Evolutionary conservation across 2,888 invertebrate species (phyloP), one percentile per base, ranked within the genome.

Genomic region (Pandemis cinnamomeana): DNA sequence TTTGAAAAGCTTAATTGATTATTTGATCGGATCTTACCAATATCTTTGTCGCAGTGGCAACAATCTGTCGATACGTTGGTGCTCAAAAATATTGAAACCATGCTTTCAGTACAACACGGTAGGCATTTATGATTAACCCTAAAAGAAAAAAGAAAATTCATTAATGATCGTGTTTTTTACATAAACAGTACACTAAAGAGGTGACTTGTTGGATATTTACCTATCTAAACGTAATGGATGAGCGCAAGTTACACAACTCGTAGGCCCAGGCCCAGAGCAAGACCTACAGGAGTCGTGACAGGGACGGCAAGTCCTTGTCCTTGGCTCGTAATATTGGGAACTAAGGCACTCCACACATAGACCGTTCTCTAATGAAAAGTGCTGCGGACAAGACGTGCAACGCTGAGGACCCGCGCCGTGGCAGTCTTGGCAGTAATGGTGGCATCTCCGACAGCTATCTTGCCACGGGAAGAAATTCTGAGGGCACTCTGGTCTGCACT

Each of bases 341-440:
- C 96, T 96, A 77, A 96, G 95, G 87, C 97, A 97, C 88, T 96
- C 96, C 91, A 96, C 96, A 84, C 97, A 97, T 69, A 96, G 89
- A 1, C 96, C 96, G 72, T 95, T 95, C 78, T 96, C 96, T 55
- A 97, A 90, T 89, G 96, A 96, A 78, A 96, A 96, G 83, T 96
- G 96, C 10, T 95, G 93, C 3, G 96, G 96, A 80, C 97, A 97
- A 0, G 96, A 96, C 0, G 96, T 96, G 82, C 97, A 97, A 71
- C 96, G 95, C 81, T 96, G 93, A 0, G 97, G 97, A 0, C 97
- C 97, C 75, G 97, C 96, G 10, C 98, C 98, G 84, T 96, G 96
- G 86, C 98, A 98, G 83, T 97, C 97, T 83, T 96, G 96, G 87
- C 98, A 98, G 81, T 97, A 97, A 85, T 97, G 97, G 91, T 98